phyloP scores from a whole-genome alignment of 2,797 vertebrate species.

The Coluber constrictor region DNA sequence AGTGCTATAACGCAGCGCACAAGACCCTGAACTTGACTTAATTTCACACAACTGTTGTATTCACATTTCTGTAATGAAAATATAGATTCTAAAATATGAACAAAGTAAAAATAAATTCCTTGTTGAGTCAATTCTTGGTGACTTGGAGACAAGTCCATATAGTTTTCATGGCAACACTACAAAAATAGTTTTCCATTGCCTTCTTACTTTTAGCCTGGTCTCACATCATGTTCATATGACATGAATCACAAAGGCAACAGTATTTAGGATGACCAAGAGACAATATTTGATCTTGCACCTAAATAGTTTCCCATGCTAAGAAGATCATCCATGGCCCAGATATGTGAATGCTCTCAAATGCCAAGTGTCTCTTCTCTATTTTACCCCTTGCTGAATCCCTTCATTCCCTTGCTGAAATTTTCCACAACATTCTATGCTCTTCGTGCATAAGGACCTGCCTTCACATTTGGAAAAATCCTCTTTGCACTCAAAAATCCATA shows the following conservation, averaged over 20 bases:
- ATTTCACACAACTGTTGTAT: neutral
- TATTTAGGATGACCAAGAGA: no score
- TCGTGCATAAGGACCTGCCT: constrained; percentile 1
- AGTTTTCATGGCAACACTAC: neutral
- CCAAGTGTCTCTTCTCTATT: neutral
- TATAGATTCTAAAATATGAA: neutral
- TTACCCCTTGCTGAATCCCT: neutral
- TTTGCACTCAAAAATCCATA: no score
- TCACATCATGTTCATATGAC: neutral
- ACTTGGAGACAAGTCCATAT: neutral
- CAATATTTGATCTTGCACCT: neutral
- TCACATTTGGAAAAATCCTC: constrained; percentile 5
- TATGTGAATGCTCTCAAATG: neutral
- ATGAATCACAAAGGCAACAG: neutral
- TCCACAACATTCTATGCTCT: neutral
- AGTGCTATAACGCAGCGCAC: neutral
- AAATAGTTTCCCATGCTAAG: neutral
- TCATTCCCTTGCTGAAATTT: neutral
- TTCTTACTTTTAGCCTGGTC: neutral
- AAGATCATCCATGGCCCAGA: no score
- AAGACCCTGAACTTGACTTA: neutral
- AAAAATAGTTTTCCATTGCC: neutral
- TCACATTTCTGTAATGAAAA: neutral
- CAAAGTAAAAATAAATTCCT: neutral
- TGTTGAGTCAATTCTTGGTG: neutral